Evolutionary conservation across 2,113 vertebrate genomes (phyloP).

Genomic region (Periophthalmodon schlosseri): DNA sequence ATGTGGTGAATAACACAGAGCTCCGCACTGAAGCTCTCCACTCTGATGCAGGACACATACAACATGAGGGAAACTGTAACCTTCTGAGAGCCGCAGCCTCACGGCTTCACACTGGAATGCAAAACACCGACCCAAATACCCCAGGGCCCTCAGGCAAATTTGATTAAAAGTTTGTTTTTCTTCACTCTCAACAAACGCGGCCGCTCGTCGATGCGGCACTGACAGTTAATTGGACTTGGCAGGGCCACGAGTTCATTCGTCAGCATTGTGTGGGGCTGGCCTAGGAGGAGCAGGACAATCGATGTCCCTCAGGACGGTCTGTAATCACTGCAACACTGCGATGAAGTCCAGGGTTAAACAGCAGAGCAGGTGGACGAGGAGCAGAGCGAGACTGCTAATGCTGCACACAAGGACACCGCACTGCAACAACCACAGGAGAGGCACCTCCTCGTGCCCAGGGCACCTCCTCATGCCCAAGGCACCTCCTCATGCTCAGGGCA

Average conservation of each 20-base stretch:
- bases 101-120: conserved; percentile 71
- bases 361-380: conserved; percentile 84
- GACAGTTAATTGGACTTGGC: conserved; percentile 94
- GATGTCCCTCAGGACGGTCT: conserved; percentile 86
- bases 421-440: conserved; percentile 31
- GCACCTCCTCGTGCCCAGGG: too few species aligned
- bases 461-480: too few species aligned
- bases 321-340: conserved; percentile 92
- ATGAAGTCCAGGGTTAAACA: conserved; percentile 92
- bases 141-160: conserved; percentile 77
- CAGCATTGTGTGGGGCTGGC: conserved; percentile 90
- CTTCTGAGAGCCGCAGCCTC: conserved; percentile 65
- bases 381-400: too few species aligned
- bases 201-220: conserved; percentile 86
- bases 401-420: too few species aligned
- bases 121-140: conserved; percentile 76
- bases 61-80: conserved; percentile 66
- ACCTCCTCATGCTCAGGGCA: conserved; percentile 13
- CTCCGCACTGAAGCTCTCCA: conserved; percentile 25
- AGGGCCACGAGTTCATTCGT: conserved; percentile 92
- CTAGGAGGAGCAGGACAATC: conserved; percentile 87
- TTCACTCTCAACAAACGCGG: conserved; percentile 80
- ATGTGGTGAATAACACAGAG: conserved; percentile 35
- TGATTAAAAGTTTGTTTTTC: conserved; percentile 86
- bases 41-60: conserved; percentile 48